phyloP scores from a whole-genome alignment of 2,797 vertebrate species.

The Psittacula echo region DNA sequence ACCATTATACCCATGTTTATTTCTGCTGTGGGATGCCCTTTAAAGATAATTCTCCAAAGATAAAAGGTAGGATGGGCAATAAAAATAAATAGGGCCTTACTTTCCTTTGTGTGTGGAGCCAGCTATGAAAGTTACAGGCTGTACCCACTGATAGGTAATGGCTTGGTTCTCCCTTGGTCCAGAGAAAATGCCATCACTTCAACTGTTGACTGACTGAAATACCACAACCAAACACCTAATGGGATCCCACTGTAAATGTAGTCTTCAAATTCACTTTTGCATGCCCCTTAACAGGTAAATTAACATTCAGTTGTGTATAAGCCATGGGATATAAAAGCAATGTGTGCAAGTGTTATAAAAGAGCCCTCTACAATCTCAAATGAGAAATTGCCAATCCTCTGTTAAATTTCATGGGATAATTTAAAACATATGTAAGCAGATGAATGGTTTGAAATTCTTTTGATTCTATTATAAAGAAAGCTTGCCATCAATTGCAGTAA shows the following conservation, averaged over 20 bases:
- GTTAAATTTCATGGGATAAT: slow-evolving; percentile 30
- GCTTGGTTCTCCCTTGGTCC: neutral
- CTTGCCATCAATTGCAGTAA: slow-evolving; percentile 14
- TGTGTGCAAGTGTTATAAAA: neutral
- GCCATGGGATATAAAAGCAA: neutral
- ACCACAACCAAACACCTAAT: neutral
- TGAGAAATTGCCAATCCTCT: neutral
- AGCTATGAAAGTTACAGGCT: neutral
- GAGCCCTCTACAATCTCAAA: slow-evolving; percentile 22
- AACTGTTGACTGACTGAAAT: neutral
- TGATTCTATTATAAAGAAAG: slow-evolving; percentile 11
- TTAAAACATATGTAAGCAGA: slow-evolving; percentile 37
- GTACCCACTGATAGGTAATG: neutral
- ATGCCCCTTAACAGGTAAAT: neutral
- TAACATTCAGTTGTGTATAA: neutral
- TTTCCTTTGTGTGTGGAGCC: neutral
- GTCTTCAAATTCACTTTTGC: neutral
- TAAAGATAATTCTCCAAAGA: neutral
- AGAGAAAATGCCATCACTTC: neutral
- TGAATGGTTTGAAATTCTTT: slow-evolving; percentile 16
- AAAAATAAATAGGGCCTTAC: neutral
- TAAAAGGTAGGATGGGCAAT: neutral
- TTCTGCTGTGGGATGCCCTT: neutral
- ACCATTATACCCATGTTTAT: neutral
- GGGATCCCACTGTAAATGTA: neutral